These are phyloP conservation scores for Netelia fuscicornis DNA, from an alignment of 2,888 invertebrate species.

Conservation along the genomic window DNA sequence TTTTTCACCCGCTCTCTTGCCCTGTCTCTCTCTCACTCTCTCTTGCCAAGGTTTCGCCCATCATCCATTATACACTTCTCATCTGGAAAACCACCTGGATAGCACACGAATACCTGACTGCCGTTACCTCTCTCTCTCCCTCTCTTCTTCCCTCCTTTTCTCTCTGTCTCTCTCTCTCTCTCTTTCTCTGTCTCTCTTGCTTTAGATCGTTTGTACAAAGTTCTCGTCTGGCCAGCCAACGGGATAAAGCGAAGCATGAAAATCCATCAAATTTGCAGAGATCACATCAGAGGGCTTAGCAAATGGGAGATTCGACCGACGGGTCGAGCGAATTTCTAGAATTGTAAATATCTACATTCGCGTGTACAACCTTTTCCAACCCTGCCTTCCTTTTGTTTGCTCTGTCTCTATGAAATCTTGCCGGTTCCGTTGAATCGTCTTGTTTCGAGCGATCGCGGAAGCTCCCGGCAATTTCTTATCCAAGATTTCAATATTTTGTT, in stretches of 20 bases:
- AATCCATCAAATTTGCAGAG: conserved; percentile 55
- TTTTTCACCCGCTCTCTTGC: not conserved
- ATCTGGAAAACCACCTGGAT: conserved; percentile 55
- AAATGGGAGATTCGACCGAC: conserved; percentile 37
- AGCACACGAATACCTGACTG: conserved; percentile 23
- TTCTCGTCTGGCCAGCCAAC: conserved; percentile 32
- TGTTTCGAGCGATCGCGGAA: no score
- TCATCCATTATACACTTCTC: conserved; percentile 55
- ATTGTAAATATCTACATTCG: conserved; percentile 25
- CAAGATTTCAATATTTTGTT: not conserved
- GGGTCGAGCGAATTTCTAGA: conserved; percentile 32
- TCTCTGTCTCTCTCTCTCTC: no score
- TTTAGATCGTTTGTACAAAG: conserved; percentile 56
- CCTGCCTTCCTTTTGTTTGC: not conserved
- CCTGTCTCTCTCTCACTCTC: not conserved
- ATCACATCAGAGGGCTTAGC: conserved; percentile 32
- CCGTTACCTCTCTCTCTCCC: conserved; percentile 1
- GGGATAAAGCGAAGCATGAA: conserved; percentile 22
- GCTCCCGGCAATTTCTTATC: not conserved
- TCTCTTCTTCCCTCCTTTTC: no score
- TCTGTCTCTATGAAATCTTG: conserved; percentile 18
- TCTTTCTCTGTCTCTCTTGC: not conserved
- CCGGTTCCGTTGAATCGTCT: not conserved
- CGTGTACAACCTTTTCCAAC: not conserved
- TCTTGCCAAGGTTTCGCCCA: conserved; percentile 25